Evolutionary conservation across 2,797 vertebrate species (phyloP).

Genomic region (Monodelphis domestica): DNA sequence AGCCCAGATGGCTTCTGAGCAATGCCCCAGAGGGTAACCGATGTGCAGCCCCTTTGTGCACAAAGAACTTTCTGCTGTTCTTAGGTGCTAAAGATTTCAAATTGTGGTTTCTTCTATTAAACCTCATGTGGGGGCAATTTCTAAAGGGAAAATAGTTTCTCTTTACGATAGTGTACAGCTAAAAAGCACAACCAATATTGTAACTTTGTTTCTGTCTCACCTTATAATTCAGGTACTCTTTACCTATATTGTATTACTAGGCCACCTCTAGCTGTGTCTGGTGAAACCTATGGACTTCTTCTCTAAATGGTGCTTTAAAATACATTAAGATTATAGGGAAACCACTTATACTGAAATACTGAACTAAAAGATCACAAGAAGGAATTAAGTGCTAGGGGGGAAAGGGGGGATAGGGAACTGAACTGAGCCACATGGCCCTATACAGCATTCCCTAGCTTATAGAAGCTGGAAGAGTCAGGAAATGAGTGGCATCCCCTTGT

Average conservation of each 20-base stretch:
- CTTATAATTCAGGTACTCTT: neutral
- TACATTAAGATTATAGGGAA: neutral
- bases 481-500: conserved; percentile 3
- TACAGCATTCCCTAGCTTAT: neutral
- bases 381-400: neutral
- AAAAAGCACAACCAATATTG: neutral
- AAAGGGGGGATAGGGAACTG: neutral
- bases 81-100: neutral
- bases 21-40: neutral
- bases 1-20: neutral
- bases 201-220: neutral
- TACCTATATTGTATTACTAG: neutral
- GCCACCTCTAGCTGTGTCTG: neutral
- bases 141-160: neutral
- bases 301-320: neutral
- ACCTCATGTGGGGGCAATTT: neutral
- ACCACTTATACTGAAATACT: neutral
- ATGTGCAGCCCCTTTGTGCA: neutral
- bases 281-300: neutral
- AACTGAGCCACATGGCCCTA: neutral
- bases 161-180: neutral
- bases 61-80: neutral
- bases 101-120: neutral
- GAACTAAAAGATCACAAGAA: neutral
- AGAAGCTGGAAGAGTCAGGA: neutral